A percentile compares a stretch with the other conserved stretches of the same genome.
These are phyloP conservation scores for Tetropium fuscum DNA, from an alignment of 2,888 invertebrate genomes.

Conservation along the genomic window DNA sequence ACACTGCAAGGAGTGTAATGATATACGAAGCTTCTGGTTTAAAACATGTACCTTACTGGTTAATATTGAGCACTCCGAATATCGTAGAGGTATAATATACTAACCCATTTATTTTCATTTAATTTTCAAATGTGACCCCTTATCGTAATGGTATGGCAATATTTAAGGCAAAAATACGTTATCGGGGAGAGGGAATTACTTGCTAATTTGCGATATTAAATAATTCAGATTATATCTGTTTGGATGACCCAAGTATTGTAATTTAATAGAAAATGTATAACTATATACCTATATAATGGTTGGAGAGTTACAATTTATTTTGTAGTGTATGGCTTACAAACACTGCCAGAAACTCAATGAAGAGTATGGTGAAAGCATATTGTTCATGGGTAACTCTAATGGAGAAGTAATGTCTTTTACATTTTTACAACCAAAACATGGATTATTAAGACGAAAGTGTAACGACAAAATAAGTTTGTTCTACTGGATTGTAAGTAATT, in stretches of 20 bases:
- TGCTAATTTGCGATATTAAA: too few species aligned
- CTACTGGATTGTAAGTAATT: constrained; percentile 70
- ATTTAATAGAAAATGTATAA: too few species aligned
- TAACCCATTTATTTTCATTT: too few species aligned
- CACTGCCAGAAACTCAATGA: constrained; percentile 58
- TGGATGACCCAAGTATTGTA: too few species aligned
- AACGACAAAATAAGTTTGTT: constrained; percentile 70
- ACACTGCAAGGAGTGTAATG: constrained; percentile 72
- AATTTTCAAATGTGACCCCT: too few species aligned
- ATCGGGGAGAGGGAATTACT: too few species aligned
- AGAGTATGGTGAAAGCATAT: constrained; percentile 52
- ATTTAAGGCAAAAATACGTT: too few species aligned
- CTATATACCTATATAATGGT: too few species aligned
- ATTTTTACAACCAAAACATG: constrained; percentile 69
- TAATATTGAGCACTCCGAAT: constrained; percentile 70
- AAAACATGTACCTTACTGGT: constrained; percentile 70
- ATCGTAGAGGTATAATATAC: constrained; percentile 71
- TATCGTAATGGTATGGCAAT: too few species aligned
- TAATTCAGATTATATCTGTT: too few species aligned
- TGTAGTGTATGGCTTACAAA: constrained; percentile 68
- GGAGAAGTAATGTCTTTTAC: constrained; percentile 68
- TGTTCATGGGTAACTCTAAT: constrained; percentile 70
- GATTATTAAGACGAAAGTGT: constrained; percentile 68
- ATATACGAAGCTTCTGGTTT: constrained; percentile 72
- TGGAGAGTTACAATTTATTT: constrained; percentile 27